Evolutionary conservation across 2,888 invertebrate species (phyloP), one percentile per base, ranked within the genome.

Genomic region (Colletes collaris): DNA sequence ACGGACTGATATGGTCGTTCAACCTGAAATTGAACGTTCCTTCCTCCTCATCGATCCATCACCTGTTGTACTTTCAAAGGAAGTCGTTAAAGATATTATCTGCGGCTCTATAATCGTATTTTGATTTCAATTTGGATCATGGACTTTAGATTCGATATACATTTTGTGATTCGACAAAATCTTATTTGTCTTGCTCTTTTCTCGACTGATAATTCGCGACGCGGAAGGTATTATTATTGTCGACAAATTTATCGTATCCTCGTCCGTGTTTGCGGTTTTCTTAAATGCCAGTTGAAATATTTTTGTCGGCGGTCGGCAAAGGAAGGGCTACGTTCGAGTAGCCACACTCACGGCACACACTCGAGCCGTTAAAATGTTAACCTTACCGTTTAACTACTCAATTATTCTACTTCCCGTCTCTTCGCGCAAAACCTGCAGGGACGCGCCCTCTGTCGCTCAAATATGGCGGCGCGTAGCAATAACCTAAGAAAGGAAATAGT

Each of bases 301-400:
- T 69, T 40, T 6, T 40, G 67, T 63, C 46, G 60, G 49, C 67
- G 78, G 85, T 83, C 67, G 72, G 74, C 53, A 49, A 40, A 27
- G 58, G 37, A 59, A 59, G 37, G 76, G 66, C 55, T 52, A 46
- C 19, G 27, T 27, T 27, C 27, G 27, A 27, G 27, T 27, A 27
- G 27, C 0, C 27, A 27, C 27, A 27, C 16, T 16, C 16, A 16
- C 16, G 16, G 16, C 16, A 1, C 27, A 27, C 27, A 27, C 27
- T 27, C 27, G 27, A 27, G 27, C 27, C 27, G 27, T 2, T 27
- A 27, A 27, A 27, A 27, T 27, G 27, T 27, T 27, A 27, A 27
- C 27, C 27, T 27, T 27, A 27, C 27, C 27, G 27, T 27, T 27
- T 27, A 27, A 27, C 27, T 27, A 2, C 27, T 27, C 27, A 27